Percentiles rank a stretch among this genome's conserved stretches.
These are phyloP conservation scores for Chelonus insularis DNA, from an alignment of 1,140 invertebrate species.

Conservation along the genomic window DNA sequence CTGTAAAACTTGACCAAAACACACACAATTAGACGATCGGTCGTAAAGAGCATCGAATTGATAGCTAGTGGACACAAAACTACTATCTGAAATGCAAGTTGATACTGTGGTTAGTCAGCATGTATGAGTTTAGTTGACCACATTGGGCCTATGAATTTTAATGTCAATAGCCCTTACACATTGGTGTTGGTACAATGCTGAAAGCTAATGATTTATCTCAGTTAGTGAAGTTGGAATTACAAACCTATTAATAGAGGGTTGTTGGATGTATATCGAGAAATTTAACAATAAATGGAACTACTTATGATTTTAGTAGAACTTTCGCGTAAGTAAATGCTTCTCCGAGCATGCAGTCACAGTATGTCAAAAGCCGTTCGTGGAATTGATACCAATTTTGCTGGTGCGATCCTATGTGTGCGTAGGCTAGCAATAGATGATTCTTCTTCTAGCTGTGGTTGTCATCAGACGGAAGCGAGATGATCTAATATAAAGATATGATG, in stretches of 20 bases:
- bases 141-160: constrained; percentile 72
- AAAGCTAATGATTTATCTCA: no score
- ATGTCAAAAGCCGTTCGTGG: constrained; percentile 75
- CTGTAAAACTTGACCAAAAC: constrained; percentile 70
- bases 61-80: constrained; percentile 74
- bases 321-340: constrained; percentile 71
- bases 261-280: constrained; percentile 86
- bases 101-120: constrained; percentile 72
- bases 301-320: constrained; percentile 76
- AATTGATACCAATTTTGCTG: constrained; percentile 80
- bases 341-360: constrained; percentile 70
- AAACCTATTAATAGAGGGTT: constrained; percentile 68
- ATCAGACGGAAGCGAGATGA: constrained; percentile 82
- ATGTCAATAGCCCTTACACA: constrained; percentile 87
- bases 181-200: constrained; percentile 81
- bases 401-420: no score
- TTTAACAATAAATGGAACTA: constrained; percentile 77
- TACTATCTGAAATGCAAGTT: constrained; percentile 74
- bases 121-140: constrained; percentile 74
- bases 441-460: constrained; percentile 87
- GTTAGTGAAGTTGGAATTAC: constrained; percentile 70
- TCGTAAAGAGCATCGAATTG: constrained; percentile 79
- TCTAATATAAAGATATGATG: constrained; percentile 88
- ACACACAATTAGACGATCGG: constrained; percentile 77
- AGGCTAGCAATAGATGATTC: no score